Evolutionary conservation across 2,888 invertebrate species (phyloP), one percentile per base, ranked within the genome.

Genomic region (Drosophila anomalata): DNA sequence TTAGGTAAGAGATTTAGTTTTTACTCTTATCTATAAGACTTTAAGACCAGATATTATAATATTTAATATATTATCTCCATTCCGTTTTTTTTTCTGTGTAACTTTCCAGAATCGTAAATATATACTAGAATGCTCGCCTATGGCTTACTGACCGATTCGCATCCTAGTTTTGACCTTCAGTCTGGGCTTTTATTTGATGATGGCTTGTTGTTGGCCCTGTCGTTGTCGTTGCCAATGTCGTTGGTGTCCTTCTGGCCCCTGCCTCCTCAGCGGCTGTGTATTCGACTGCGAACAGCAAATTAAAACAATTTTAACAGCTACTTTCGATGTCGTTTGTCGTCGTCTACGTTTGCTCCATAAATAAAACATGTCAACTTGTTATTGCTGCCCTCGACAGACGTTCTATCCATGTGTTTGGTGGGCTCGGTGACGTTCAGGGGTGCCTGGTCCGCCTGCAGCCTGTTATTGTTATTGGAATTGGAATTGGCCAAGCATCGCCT

Each of bases 361-460:
- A 88, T 88, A 89, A 87, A 88, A 84, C 88, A 88, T 89, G 87
- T 84, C 87, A 87, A 73, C 80, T 82, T 89, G 87, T 89, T 88
- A 86, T 86, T 69, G 67, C 67, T 54, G 54, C 60, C 51, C 73
- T 57, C 52, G 26, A 62, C 50, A 56, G 59, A 59, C 69, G 50
- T 55, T 66, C 62, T 63, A 53, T 60, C 59, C 65, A 63, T 44
- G 48, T 57, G 59, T 54, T 46, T 12, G 29, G 17, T 42, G 42
- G 42, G 42, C 8, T 20, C 20, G 42, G 42, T 42, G 17, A 11
- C 6, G 22, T 22, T 44, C 44, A 12, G 22, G 9, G 41, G 14
- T 20, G 4, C 47, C 44, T 50, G 53, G 9, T 11, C 5, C 2
- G 39, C 59, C 59, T 60, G 67, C 63, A 77, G 79, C 71, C 53